Conservation (phyloP, 2,113 vertebrate genomes). For the Uropsilus gracilis region DNA sequence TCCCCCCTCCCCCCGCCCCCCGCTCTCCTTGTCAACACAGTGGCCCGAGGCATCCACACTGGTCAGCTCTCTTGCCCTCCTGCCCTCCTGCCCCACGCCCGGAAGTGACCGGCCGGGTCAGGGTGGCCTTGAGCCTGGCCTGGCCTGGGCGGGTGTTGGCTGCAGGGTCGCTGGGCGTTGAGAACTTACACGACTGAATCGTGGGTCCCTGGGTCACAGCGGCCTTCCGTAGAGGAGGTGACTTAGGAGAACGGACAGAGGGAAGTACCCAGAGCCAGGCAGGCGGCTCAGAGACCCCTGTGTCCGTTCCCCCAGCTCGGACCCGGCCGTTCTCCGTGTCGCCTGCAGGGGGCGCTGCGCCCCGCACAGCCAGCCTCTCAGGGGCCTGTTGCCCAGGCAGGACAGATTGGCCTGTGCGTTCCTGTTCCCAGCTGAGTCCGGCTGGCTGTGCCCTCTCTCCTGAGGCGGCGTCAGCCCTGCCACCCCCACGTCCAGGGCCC, state of each 20-base stretch:
- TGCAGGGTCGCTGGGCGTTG: background rate
- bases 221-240: background rate
- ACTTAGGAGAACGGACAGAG: background rate
- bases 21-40: background rate
- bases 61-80: background rate
- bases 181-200: background rate
- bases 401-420: no score
- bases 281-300: accelerated
- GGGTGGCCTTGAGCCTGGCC: accelerated
- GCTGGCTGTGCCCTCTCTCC: accelerated
- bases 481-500: background rate
- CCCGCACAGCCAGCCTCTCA: background rate
- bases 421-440: accelerated
- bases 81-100: no score
- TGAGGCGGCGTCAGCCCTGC: no score
- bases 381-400: no score
- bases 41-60: accelerated
- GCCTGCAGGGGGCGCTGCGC: no score
- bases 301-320: background rate
- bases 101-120: background rate
- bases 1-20: background rate
- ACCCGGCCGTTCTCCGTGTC: accelerated
- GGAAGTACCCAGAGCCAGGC: accelerated
- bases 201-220: no score
- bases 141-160: background rate